Evolutionary conservation across 1,140 invertebrate species (phyloP), one percentile per base, ranked within the genome.

Genomic region (Saccostrea cuccullata): DNA sequence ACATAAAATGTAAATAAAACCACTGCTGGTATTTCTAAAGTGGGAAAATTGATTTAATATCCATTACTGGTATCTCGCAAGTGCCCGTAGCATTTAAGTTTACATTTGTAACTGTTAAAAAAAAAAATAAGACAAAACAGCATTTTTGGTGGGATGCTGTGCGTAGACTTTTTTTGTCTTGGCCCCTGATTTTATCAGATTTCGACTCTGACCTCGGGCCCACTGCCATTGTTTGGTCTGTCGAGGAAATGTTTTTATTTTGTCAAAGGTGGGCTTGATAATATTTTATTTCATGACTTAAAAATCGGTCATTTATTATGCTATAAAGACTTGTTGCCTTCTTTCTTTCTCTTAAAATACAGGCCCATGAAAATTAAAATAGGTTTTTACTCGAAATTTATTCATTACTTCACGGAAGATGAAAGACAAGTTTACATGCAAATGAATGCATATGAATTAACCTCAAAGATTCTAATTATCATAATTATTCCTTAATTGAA

Each of bases 361-460:
- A 36, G 26, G 30, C n/a, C 23, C 70, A 77, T 77, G 70, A 77
- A 64, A 64, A 77, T 30, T 12, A 36, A 64, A 64, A 36, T 26
- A 30, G 15, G 23, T 77, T 77, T 77, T 26, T 17, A 77, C 15
- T 30, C 0, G 13, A 30, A 17, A 77, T 77, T 36, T 77, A 77
- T 77, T 77, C 70, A 47, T 36, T 77, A 30, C 13, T 77, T 77
- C 70, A 77, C 15, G 26, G 8, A 26, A 77, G 70, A 77, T 77
- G 26, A 77, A 77, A 77, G 70, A 77, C 26, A 36, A 77, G 11
- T 15, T 77, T 77, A 9, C 30, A 77, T 77, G 70, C 70, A 30
- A 77, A 77, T 77, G 70, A 77, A 77, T 77, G 70, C 70, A 30
- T 77, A 77, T 77, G 26, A 77, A 77, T 77, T 77, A 77, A 77